Evolutionary conservation across 2,888 invertebrate genomes (phyloP).

Genomic region (Drosophila leonis): DNA sequence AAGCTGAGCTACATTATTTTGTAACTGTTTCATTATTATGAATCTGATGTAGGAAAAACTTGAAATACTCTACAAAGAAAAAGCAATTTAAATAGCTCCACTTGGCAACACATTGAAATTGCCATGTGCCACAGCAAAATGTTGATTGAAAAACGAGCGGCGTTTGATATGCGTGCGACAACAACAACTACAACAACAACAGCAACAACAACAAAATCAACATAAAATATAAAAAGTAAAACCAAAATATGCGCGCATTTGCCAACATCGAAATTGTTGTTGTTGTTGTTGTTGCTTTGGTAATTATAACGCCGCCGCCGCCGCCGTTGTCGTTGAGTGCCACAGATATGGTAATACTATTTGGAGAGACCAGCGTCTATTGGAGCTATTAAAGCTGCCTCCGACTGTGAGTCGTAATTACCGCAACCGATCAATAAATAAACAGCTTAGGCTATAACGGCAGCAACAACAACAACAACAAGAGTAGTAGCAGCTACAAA

Average conservation of each 20-base stretch:
- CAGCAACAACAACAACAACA: conserved; percentile 41
- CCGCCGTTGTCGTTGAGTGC: conserved; percentile 48
- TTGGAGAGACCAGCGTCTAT: conserved; percentile 25
- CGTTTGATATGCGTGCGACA: conserved; percentile 56
- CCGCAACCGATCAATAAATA: conserved; percentile 73
- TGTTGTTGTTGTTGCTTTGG: conserved; percentile 32
- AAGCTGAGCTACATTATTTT: not conserved
- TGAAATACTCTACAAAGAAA: conserved; percentile 6
- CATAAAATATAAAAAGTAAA: not conserved
- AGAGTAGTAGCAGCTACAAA: conserved; percentile 48
- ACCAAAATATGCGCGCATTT: conserved; percentile 36
- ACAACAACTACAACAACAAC: conserved; percentile 17
- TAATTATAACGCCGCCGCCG: conserved; percentile 67
- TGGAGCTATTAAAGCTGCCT: conserved; percentile 40
- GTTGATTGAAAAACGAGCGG: conserved; percentile 69
- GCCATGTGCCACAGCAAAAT: conserved; percentile 45
- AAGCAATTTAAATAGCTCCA: conserved; percentile 15
- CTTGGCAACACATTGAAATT: conserved; percentile 39
- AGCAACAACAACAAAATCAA: conserved; percentile 6
- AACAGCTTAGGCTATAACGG: conserved; percentile 64
- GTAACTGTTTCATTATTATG: conserved; percentile 8
- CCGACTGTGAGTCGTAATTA: conserved; percentile 60
- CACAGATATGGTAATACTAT: conserved; percentile 70
- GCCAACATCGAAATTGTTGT: conserved; percentile 64
- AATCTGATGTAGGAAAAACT: conserved; percentile 1